phyloP scores from a whole-genome alignment of 2,888 invertebrate genomes.

The Horisme vitalbata region DNA sequence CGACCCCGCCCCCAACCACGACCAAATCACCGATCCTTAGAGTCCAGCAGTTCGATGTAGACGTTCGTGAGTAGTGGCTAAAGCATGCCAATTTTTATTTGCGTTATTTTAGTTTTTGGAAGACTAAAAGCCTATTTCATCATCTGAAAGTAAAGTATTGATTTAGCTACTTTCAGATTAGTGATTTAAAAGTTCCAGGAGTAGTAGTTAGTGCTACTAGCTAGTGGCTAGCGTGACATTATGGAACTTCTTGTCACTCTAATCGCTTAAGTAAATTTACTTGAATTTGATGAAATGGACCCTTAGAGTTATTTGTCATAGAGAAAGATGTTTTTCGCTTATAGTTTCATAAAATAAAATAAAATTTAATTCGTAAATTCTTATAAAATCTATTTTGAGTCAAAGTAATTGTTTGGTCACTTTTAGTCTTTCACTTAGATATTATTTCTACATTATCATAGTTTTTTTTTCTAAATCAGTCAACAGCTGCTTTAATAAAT shows the following conservation, averaged over 20 bases:
- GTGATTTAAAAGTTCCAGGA: too few species aligned
- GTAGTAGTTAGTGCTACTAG: too few species aligned
- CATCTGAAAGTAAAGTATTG: not conserved
- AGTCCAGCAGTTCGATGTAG: constrained; percentile 60
- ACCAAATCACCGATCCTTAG: constrained; percentile 52
- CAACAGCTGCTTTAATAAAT: not conserved
- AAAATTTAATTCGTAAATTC: too few species aligned
- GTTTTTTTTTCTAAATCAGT: not conserved
- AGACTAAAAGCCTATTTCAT: constrained; percentile 30
- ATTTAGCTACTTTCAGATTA: too few species aligned
- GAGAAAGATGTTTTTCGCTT: too few species aligned
- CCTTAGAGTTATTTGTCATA: too few species aligned
- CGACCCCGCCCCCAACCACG: constrained; percentile 36
- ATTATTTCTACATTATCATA: constrained; percentile 17
- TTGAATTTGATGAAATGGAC: too few species aligned
- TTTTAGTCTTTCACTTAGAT: constrained; percentile 26
- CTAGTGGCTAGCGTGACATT: too few species aligned
- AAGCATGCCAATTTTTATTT: constrained; percentile 77
- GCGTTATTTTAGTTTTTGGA: constrained; percentile 48
- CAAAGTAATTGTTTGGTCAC: constrained; percentile 7
- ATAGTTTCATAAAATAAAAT: too few species aligned
- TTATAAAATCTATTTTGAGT: too few species aligned
- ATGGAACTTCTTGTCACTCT: too few species aligned
- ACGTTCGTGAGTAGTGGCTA: constrained; percentile 80
- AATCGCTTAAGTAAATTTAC: too few species aligned